Base-by-base conservation (phyloP, 53 echinoderm and acorn worm genomes). In the Pentamera pediparva region DNA sequence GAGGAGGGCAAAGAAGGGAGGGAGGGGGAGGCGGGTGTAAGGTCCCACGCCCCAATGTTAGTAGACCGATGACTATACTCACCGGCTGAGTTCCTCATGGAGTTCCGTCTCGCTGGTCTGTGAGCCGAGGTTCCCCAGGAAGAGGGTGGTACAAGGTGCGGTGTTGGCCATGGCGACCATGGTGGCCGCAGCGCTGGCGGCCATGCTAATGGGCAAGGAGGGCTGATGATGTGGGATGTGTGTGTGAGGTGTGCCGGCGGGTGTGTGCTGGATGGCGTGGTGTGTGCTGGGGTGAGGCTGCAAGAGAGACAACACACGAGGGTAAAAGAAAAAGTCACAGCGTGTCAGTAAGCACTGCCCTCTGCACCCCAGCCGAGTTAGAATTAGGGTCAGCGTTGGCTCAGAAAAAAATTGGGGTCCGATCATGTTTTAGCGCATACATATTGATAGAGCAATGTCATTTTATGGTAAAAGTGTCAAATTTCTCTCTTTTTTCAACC, bases 61-160 rank as follows among this genome's bases (percentile, higher is more conserved):
- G n/a, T n/a, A n/a, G n/a, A n/a, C n/a, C n/a, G n/a, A n/a, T 61
- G 61, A 30, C 35, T 31, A 25, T 34, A 98, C 98, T 98, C 83
- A 98, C 98, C 98, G 85, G 81, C 86, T 92, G 60, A 89, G 69
- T 73, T 89, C 60, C 64, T 98, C 98, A 70, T 92, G 86, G 47
- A 98, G 89, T 71, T 98, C 98, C 57, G 83, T 83, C 79, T 98
- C 98, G 33, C 92, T 81, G 60, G 98, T 89, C 61, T 81, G 85
- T 45, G 98, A 92, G 78, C 98, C 96, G 81, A 92, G 86, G 84
- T 98, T 98, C 64, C 91, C 98, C 86, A 98, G 79, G 88, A 98
- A 98, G 74, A 98, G 91, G 49, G 98, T 98, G 56, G 98, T 92
- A 83, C 98, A 98, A 79, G 91, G 92, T 79, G 90, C 89, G 11